These are phyloP conservation scores for Coenonympha arcania DNA, from an alignment of 2,888 invertebrate genomes.

Conservation along the genomic window DNA sequence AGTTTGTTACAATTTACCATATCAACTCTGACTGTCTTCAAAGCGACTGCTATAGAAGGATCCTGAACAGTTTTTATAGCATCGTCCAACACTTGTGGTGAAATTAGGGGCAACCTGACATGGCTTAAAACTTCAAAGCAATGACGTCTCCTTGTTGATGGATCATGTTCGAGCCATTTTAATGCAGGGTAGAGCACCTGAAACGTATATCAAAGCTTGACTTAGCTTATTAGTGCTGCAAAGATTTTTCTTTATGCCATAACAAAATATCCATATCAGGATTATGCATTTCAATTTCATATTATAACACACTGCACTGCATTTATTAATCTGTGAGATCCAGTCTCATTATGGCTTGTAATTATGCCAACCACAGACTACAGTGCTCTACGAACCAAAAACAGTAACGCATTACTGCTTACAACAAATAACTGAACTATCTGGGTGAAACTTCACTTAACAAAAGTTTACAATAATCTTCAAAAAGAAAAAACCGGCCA, in stretches of 20 bases:
- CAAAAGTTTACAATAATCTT: too few species aligned
- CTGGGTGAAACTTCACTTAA: too few species aligned
- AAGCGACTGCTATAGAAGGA: constrained; percentile 84
- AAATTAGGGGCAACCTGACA: constrained; percentile 87
- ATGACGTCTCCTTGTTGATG: constrained; percentile 82
- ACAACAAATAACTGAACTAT: too few species aligned
- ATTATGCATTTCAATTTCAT: too few species aligned
- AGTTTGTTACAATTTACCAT: constrained; percentile 65
- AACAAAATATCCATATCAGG: too few species aligned
- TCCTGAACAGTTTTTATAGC: constrained; percentile 85
- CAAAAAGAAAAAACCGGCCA: too few species aligned
- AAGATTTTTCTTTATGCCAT: not conserved
- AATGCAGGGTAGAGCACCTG: constrained; percentile 89
- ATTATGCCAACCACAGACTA: too few species aligned
- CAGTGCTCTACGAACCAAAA: too few species aligned
- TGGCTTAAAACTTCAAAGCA: constrained; percentile 89
- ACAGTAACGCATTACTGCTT: too few species aligned
- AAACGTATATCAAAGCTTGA: constrained; percentile 13
- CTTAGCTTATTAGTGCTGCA: not conserved
- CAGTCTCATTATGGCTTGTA: too few species aligned
- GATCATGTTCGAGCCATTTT: constrained; percentile 89
- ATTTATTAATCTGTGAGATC: too few species aligned
- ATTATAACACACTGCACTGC: too few species aligned
- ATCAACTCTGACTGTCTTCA: constrained; percentile 85
- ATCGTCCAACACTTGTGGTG: constrained; percentile 83